These are phyloP conservation scores for Metopia argyrocephala DNA, from an alignment of 2,888 invertebrate species.

Conservation along the genomic window DNA sequence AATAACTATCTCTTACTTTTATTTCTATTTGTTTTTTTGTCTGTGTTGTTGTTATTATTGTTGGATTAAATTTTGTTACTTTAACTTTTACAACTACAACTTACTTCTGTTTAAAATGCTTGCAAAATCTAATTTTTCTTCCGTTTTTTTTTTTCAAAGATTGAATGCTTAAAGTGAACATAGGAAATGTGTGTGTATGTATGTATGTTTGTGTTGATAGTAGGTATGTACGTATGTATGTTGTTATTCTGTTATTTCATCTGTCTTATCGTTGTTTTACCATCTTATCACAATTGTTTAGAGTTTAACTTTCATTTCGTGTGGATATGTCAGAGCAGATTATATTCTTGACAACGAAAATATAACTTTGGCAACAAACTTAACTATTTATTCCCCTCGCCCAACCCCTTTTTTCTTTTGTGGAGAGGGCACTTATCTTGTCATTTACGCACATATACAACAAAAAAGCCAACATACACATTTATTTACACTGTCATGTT, in stretches of 20 bases:
- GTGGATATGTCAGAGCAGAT: slow-evolving; percentile 59
- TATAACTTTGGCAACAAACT: slow-evolving; percentile 58
- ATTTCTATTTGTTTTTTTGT: not conserved
- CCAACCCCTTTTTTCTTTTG: slow-evolving; percentile 15
- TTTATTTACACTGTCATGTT: not conserved
- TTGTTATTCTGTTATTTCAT: not conserved
- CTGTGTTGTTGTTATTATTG: not conserved
- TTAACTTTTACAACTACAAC: not conserved
- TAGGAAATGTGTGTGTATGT: not conserved
- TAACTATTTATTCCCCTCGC: slow-evolving; percentile 31
- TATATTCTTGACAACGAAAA: slow-evolving; percentile 62
- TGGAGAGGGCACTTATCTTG: not conserved
- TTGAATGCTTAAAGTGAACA: not conserved
- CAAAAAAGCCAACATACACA: not conserved
- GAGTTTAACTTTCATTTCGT: slow-evolving; percentile 69
- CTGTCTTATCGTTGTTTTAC: slow-evolving; percentile 71
- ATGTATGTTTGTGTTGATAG: not conserved
- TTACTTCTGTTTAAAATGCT: not conserved
- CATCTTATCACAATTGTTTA: slow-evolving; percentile 78
- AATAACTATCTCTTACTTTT: too few species aligned
- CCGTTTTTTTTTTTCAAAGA: not conserved
- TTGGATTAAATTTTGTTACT: not conserved
- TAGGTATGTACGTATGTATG: slow-evolving; percentile 69
- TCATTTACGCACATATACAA: not conserved
- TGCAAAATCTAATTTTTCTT: not conserved